Conservation (phyloP, 2,888 invertebrate species). For the Hipparchia sbordonii region DNA sequence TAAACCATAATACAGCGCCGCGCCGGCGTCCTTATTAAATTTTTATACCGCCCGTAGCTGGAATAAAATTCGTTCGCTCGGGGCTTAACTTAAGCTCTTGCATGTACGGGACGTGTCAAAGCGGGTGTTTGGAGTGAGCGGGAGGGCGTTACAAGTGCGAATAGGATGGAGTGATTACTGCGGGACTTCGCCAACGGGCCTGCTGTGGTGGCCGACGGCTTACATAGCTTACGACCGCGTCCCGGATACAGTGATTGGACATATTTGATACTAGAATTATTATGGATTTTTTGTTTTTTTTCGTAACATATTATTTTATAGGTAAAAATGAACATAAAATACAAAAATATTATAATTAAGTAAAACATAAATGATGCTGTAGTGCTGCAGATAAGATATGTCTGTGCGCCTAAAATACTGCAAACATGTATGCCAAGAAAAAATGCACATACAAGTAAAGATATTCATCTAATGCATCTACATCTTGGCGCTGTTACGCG, state of each 20-base stretch:
- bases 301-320: not conserved
- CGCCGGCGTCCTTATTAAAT: constrained; percentile 53
- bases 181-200: constrained; percentile 52
- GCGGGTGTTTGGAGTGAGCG: constrained; percentile 46
- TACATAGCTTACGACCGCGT: constrained; percentile 51
- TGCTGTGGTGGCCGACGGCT: constrained; percentile 57
- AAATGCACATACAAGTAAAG: constrained; percentile 31
- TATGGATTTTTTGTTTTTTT: not conserved
- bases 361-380: constrained; percentile 3
- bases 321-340: not conserved
- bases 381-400: constrained; percentile 23
- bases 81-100: constrained; percentile 48
- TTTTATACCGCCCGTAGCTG: constrained; percentile 48
- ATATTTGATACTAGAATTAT: constrained; percentile 57
- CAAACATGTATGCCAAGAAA: constrained; percentile 36
- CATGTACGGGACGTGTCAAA: constrained; percentile 51
- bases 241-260: constrained; percentile 48
- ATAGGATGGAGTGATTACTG: constrained; percentile 40
- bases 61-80: constrained; percentile 50
- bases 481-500: constrained; percentile 31
- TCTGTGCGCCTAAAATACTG: constrained; percentile 35
- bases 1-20: constrained; percentile 19
- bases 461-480: constrained; percentile 30
- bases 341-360: not conserved
- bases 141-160: constrained; percentile 34